phyloP scores from a whole-genome alignment of 2,113 vertebrate genomes.

The Tor tambroides region DNA sequence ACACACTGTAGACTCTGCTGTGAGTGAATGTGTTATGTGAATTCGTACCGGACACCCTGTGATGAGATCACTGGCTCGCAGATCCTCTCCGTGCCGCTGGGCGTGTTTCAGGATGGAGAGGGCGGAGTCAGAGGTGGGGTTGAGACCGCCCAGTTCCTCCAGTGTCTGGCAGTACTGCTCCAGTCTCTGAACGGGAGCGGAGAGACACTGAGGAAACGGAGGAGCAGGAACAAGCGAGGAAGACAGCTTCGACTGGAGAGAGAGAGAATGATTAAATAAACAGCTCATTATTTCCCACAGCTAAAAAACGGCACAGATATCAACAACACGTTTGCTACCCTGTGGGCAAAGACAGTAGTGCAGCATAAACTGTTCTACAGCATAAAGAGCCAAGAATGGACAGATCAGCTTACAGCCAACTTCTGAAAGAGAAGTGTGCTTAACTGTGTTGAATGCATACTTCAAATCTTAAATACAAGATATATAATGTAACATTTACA shows the following conservation, averaged over 20 bases:
- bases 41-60: constrained; percentile 83
- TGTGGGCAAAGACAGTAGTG: too few relatives aligned
- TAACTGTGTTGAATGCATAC: too few relatives aligned
- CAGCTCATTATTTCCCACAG: too few relatives aligned
- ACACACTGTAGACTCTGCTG: neutral
- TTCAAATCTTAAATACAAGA: too few relatives aligned
- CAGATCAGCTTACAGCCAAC: too few relatives aligned
- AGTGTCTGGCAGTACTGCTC: constrained; percentile 83
- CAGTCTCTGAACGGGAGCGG: constrained; percentile 81
- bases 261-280: neutral
- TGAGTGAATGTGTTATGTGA: neutral
- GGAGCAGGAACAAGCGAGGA: neutral
- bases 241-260: neutral
- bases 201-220: constrained; percentile 28
- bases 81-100: constrained; percentile 85
- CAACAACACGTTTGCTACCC: too few relatives aligned
- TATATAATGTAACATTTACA: too few relatives aligned
- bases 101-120: constrained; percentile 81
- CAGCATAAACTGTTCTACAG: too few relatives aligned
- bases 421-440: too few relatives aligned
- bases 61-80: constrained; percentile 87
- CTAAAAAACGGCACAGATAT: too few relatives aligned
- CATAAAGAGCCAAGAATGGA: too few relatives aligned
- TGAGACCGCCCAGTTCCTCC: constrained; percentile 83
- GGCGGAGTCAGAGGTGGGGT: constrained; percentile 80